Evolutionary conservation across 1,140 invertebrate genomes (phyloP).

Genomic region (Hyles euphorbiae): DNA sequence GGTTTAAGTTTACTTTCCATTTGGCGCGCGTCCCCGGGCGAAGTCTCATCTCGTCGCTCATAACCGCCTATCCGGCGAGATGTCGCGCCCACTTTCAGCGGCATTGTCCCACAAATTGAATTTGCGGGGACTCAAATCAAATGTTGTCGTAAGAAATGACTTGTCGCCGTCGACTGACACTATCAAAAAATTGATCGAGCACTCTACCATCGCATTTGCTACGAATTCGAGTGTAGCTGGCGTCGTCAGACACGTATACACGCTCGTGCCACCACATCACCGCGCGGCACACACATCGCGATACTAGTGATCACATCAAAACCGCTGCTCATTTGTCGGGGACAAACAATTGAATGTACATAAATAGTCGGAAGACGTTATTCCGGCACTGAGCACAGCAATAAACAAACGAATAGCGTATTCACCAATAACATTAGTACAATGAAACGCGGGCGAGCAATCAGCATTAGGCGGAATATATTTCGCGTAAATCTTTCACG

Average conservation of each 20-base stretch:
- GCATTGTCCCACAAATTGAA: conserved; percentile 64
- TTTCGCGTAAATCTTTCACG: conserved; percentile 69
- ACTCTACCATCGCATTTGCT: not conserved
- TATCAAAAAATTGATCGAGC: conserved; percentile 69
- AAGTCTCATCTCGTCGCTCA: conserved; percentile 12
- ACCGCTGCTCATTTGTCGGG: too few relatives aligned
- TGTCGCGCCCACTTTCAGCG: conserved; percentile 25
- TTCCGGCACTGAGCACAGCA: not conserved
- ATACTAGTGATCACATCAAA: too few relatives aligned
- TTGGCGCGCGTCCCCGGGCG: conserved; percentile 20
- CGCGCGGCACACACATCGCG: too few relatives aligned
- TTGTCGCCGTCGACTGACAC: conserved; percentile 55
- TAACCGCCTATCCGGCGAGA: conserved; percentile 5
- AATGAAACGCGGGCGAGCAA: conserved; percentile 36
- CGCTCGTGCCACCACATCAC: too few relatives aligned
- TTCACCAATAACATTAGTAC: conserved; percentile 42
- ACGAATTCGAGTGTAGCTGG: too few relatives aligned
- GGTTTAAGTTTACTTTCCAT: conserved; percentile 61
- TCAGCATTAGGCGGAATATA: conserved; percentile 71
- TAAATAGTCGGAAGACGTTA: conserved; percentile 11
- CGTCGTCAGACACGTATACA: too few relatives aligned
- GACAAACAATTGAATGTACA: conserved; percentile 27
- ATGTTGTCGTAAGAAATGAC: conserved; percentile 61
- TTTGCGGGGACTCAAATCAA: conserved; percentile 57
- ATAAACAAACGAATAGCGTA: conserved; percentile 15